phyloP scores from a whole-genome alignment of 2,797 vertebrate species.

The Lutra lutra region DNA sequence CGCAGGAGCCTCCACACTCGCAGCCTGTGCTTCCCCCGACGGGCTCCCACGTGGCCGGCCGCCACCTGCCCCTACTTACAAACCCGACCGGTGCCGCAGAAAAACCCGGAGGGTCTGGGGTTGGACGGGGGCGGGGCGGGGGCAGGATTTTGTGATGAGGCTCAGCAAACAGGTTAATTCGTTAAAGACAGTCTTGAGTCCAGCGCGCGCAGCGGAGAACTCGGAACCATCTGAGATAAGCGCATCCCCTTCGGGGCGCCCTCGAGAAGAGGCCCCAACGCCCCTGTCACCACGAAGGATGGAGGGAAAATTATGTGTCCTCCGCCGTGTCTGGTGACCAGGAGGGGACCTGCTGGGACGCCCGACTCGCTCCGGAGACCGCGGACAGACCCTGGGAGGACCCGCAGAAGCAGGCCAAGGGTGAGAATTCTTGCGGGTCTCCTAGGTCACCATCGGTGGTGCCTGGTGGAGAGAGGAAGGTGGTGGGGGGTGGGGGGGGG shows the following conservation, averaged over 20 bases:
- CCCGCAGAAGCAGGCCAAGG: neutral
- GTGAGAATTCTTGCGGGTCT: neutral
- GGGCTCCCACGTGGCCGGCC: accelerated
- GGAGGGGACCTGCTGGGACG: neutral
- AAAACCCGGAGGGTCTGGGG: too few relatives aligned
- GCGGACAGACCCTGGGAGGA: too few relatives aligned
- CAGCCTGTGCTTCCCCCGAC: too few relatives aligned
- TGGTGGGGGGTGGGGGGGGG: accelerated
- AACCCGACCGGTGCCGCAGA: neutral
- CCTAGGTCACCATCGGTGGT: neutral
- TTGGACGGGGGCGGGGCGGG: neutral
- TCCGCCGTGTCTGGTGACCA: neutral
- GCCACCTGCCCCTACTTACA: neutral
- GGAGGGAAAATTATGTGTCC: neutral
- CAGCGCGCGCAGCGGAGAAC: neutral
- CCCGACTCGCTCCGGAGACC: neutral
- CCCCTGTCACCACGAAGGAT: neutral
- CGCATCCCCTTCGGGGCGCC: neutral
- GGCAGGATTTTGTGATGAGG: neutral
- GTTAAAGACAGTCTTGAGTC: neutral
- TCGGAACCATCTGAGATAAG: neutral
- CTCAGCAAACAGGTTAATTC: neutral
- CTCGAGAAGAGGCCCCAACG: neutral
- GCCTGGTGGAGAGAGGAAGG: neutral
- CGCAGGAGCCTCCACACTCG: accelerated